Evolutionary conservation across 2,113 vertebrate genomes (phyloP).

Genomic region (Pycnonotus jocosus): DNA sequence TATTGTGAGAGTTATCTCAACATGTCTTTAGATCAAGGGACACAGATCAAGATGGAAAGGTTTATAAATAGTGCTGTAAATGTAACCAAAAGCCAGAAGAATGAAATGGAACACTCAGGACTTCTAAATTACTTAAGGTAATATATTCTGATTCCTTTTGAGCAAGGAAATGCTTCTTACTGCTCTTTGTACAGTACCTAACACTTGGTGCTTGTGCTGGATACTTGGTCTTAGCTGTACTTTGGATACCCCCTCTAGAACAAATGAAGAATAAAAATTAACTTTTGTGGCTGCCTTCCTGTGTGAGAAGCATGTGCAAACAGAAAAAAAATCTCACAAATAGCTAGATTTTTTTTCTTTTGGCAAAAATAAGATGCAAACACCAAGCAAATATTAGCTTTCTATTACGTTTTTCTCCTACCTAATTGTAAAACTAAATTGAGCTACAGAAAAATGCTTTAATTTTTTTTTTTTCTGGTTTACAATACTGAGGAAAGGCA

Average conservation of each 20-base stretch:
- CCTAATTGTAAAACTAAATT: not conserved
- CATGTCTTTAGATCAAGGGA: not conserved
- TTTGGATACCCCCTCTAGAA: not conserved
- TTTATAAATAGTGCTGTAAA: not conserved
- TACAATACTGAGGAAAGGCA: not conserved
- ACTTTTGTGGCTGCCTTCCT: not conserved
- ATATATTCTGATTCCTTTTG: not conserved
- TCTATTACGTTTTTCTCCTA: not conserved
- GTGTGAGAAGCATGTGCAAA: not conserved
- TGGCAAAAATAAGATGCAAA: not conserved
- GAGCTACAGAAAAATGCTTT: not conserved
- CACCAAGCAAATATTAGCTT: not conserved
- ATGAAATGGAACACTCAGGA: not conserved
- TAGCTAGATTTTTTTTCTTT: not conserved
- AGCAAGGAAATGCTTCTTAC: not conserved
- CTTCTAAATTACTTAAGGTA: not conserved
- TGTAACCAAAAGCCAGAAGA: not conserved
- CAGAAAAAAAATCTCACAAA: not conserved
- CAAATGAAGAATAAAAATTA: not conserved
- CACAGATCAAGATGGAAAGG: not conserved
- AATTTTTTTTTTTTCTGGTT: not conserved
- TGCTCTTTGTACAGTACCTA: not conserved
- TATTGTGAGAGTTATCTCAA: not conserved
- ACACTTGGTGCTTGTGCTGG: not conserved
- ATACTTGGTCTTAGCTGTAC: not conserved